These are phyloP conservation scores for Hirtodrosophila confusa DNA, from an alignment of 2,888 invertebrate species.

Conservation along the genomic window DNA sequence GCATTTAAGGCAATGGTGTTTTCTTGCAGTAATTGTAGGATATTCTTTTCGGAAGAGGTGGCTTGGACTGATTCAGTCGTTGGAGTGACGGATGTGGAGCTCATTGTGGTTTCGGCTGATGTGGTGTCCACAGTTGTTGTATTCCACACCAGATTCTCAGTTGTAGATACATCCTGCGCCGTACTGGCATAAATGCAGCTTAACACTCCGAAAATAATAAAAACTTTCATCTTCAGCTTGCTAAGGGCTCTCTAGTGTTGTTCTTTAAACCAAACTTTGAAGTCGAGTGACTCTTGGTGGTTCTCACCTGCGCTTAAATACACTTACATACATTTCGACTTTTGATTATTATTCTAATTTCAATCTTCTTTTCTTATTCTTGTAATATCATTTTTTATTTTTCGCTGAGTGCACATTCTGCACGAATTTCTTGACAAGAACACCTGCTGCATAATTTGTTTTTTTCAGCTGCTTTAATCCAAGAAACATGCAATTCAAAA, in stretches of 20 bases:
- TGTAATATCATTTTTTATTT: slow-evolving; percentile 8
- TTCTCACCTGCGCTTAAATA: slow-evolving; percentile 20
- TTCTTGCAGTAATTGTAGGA: neutral
- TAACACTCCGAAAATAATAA: slow-evolving; percentile 9
- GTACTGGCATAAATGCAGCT: neutral
- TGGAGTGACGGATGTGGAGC: neutral
- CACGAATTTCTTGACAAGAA: slow-evolving; percentile 35
- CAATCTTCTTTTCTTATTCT: neutral
- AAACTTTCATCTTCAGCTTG: slow-evolving; percentile 7
- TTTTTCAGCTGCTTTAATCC: neutral
- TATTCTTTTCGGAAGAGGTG: neutral
- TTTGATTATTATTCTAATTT: slow-evolving; percentile 5
- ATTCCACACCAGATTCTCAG: neutral
- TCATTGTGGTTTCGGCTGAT: slow-evolving; percentile 2
- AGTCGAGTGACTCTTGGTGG: slow-evolving; percentile 7
- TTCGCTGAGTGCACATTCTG: slow-evolving; percentile 4
- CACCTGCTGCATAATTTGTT: neutral
- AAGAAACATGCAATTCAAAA: neutral
- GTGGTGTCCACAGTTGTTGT: slow-evolving; percentile 10
- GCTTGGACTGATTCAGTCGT: neutral
- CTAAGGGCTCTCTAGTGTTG: neutral
- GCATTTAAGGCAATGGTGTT: slow-evolving; percentile 3
- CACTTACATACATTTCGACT: neutral
- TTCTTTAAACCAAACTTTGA: slow-evolving; percentile 11
- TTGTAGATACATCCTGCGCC: slow-evolving; percentile 1